Percentiles rank a stretch among this genome's conserved stretches.
Conservation (phyloP, 2,888 invertebrate species). For the Tinea pellionella region DNA sequence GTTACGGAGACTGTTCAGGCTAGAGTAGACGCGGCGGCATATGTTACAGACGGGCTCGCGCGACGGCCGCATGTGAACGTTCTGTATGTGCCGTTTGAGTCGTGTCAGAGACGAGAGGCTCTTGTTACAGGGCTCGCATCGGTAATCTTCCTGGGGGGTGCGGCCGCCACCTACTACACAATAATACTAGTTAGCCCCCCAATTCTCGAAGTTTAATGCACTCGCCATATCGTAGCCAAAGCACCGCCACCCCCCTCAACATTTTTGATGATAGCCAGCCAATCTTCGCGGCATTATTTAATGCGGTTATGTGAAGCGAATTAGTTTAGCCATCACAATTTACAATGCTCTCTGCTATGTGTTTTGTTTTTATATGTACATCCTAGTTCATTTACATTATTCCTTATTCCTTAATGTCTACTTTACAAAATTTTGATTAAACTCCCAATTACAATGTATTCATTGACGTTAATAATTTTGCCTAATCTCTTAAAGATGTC, state of each 20-base stretch:
- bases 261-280: neutral
- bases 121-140: slow-evolving; percentile 93
- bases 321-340: slow-evolving; percentile 34
- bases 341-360: too few relatives aligned
- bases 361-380: neutral
- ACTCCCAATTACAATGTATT: neutral
- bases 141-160: slow-evolving; percentile 86
- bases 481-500: neutral
- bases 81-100: slow-evolving; percentile 91
- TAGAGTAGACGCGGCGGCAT: slow-evolving; percentile 92
- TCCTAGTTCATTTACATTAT: neutral
- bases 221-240: slow-evolving; percentile 63
- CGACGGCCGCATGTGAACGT: slow-evolving; percentile 90
- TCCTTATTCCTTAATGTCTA: neutral
- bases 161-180: slow-evolving; percentile 78
- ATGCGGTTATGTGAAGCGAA: slow-evolving; percentile 44
- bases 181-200: slow-evolving; percentile 69
- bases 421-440: neutral
- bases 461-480: neutral
- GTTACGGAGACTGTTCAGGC: slow-evolving; percentile 89
- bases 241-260: slow-evolving; percentile 66
- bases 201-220: slow-evolving; percentile 66
- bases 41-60: slow-evolving; percentile 93
- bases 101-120: slow-evolving; percentile 87
- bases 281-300: slow-evolving; percentile 40